A percentile compares a stretch with the other conserved stretches of the same genome.
These are phyloP conservation scores for Achroia grisella DNA, from an alignment of 1,140 invertebrate genomes.

Conservation along the genomic window DNA sequence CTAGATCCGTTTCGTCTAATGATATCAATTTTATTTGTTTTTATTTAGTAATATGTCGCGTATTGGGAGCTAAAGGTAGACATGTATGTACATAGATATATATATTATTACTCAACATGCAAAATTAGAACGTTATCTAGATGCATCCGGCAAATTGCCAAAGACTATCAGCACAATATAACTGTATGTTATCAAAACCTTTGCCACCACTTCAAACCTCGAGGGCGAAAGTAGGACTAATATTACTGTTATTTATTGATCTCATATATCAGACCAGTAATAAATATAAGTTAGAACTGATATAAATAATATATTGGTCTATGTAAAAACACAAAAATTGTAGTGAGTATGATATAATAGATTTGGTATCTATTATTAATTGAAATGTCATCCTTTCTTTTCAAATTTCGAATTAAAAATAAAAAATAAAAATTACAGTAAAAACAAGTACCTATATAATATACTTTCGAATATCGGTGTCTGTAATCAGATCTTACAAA, in stretches of 20 bases:
- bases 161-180: slow-evolving; percentile 28
- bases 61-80: neutral
- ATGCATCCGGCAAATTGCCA: slow-evolving; percentile 44
- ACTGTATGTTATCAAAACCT: slow-evolving; percentile 36
- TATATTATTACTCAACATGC: neutral
- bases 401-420: too few species aligned
- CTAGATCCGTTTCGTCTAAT: slow-evolving; percentile 11
- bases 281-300: too few species aligned
- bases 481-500: too few species aligned
- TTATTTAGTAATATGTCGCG: neutral
- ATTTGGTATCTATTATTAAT: too few species aligned
- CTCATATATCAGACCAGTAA: too few species aligned
- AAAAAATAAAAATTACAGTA: too few species aligned
- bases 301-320: too few species aligned
- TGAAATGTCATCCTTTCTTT: too few species aligned
- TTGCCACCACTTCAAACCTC: slow-evolving; percentile 36
- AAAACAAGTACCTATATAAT: too few species aligned
- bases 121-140: slow-evolving; percentile 13
- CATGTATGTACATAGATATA: neutral
- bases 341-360: too few species aligned
- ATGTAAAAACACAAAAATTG: too few species aligned
- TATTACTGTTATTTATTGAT: slow-evolving; percentile 17
- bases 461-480: too few species aligned
- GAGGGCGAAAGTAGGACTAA: slow-evolving; percentile 28
- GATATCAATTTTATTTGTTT: slow-evolving; percentile 5